Evolutionary conservation across 2,797 vertebrate species (phyloP).

Genomic region (Holocentrus rufus): DNA sequence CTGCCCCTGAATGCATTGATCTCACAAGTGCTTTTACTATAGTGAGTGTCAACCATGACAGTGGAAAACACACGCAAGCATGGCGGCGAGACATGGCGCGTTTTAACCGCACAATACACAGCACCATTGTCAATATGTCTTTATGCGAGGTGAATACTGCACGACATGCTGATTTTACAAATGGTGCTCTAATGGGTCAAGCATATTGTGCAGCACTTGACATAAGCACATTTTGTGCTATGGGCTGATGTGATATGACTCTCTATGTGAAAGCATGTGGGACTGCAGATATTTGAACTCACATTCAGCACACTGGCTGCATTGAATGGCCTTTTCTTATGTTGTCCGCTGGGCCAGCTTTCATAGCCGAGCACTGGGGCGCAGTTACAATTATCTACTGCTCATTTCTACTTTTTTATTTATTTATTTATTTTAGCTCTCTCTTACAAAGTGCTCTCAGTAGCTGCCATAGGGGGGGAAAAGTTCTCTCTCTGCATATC

Average conservation of each 20-base stretch:
- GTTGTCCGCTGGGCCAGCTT: constrained; percentile 38
- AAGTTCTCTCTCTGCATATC: constrained; percentile 21
- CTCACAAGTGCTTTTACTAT: constrained; percentile 56
- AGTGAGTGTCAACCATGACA: constrained; percentile 51
- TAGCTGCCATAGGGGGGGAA: constrained; percentile 35
- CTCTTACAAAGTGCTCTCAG: constrained; percentile 43
- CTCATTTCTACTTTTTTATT: constrained; percentile 31
- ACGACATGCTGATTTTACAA: constrained; percentile 45
- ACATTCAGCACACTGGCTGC: constrained; percentile 23
- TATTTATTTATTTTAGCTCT: constrained; percentile 14
- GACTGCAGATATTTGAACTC: constrained; percentile 15
- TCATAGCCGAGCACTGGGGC: constrained; percentile 33
- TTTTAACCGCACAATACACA: constrained; percentile 18
- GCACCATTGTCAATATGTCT: constrained; percentile 32
- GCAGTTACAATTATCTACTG: constrained; percentile 31
- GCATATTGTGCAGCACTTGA: neutral
- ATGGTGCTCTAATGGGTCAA: constrained; percentile 48
- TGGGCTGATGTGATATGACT: constrained; percentile 30
- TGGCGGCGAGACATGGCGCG: constrained; percentile 37
- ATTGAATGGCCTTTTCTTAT: constrained; percentile 60
- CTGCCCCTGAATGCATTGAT: constrained; percentile 68
- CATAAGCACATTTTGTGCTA: constrained; percentile 5
- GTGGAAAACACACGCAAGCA: constrained; percentile 41
- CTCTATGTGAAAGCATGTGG: constrained; percentile 37
- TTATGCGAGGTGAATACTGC: constrained; percentile 50